Evolutionary conservation across 2,888 invertebrate genomes (phyloP).

Genomic region (Papilio gigon): DNA sequence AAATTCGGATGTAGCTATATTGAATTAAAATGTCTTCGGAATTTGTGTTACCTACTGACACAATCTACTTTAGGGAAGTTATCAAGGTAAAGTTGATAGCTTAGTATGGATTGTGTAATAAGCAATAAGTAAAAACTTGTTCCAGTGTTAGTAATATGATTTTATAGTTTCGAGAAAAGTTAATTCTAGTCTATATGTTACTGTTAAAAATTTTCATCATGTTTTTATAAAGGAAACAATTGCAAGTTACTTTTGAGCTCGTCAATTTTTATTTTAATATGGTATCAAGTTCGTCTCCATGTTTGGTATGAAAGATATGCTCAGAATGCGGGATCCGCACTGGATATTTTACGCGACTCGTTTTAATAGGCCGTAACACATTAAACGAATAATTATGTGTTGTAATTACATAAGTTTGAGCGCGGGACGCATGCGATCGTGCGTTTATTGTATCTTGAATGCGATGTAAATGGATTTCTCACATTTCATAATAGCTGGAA

Average conservation of each 20-base stretch:
- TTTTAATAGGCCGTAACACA: constrained; percentile 67
- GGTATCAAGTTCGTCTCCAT: constrained; percentile 58
- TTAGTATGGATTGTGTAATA: too few relatives aligned
- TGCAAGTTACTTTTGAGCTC: too few relatives aligned
- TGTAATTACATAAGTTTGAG: constrained; percentile 60
- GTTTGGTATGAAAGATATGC: constrained; percentile 54
- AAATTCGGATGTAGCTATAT: not conserved
- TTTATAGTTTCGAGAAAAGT: too few relatives aligned
- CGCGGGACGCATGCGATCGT: constrained; percentile 45
- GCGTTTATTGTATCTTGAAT: constrained; percentile 41
- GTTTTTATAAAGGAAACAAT: too few relatives aligned
- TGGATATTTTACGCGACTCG: constrained; percentile 72
- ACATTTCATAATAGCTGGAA: not conserved
- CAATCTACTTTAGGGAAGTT: too few relatives aligned
- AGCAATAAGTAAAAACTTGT: too few relatives aligned
- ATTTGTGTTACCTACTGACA: too few relatives aligned
- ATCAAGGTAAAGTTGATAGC: too few relatives aligned
- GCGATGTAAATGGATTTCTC: constrained; percentile 14
- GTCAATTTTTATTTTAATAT: too few relatives aligned
- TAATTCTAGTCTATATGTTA: too few relatives aligned
- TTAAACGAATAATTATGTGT: constrained; percentile 69
- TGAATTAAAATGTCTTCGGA: not conserved
- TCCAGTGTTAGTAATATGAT: too few relatives aligned
- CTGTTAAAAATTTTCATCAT: too few relatives aligned
- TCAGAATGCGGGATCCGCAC: constrained; percentile 65